Evolutionary conservation across 2,888 invertebrate species (phyloP), one percentile per base, ranked within the genome.

Genomic region (Venustoraphidia nigricollis): DNA sequence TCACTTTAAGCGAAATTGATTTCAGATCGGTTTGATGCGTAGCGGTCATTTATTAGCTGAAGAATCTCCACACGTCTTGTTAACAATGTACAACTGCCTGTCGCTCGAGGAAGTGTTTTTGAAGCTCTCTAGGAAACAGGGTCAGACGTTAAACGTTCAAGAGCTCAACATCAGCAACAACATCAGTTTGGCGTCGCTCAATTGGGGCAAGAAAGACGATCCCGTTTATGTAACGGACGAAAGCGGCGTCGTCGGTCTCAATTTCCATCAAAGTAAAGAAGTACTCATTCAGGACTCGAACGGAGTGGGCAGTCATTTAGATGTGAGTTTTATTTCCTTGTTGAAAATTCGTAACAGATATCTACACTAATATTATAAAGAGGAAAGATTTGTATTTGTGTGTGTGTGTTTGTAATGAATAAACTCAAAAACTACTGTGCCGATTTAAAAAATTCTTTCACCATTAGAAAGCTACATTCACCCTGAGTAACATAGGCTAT

Each of bases 31-130:
- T 51, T 70, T 95, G 56, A 95, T 95, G 94, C 74, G 95, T 53
- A 89, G 86, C 62, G 95, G 95, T 0, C 77, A 85, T 47, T 72
- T 95, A 44, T 68, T 95, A 58, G 94, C 94, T 1, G 94, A 95
- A 69, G 87, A 92, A 65, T 85, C 84, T 10, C 94, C 94, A 0
- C 82, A 84, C 54, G 80, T 81, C 10, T 74, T 94, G 41, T 73
- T 95, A 44, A 76, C 83, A 44, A 83, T 86, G 75, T 90, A 90
- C 70, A 80, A 78, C 60, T 89, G 89, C 63, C 76, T 80, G 52
- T 83, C 85, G 10, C 70, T 95, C 8, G 95, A 95, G 66, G 92
- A 92, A 57, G 93, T 94, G 2, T 95, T 95, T 70, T 74, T 95
- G 49, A 90, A 91, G 66, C 71, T 95, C 13, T 88, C 88, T 34